Conservation (phyloP, 2,888 invertebrate genomes). For the Lepetodrilus schrolli region DNA sequence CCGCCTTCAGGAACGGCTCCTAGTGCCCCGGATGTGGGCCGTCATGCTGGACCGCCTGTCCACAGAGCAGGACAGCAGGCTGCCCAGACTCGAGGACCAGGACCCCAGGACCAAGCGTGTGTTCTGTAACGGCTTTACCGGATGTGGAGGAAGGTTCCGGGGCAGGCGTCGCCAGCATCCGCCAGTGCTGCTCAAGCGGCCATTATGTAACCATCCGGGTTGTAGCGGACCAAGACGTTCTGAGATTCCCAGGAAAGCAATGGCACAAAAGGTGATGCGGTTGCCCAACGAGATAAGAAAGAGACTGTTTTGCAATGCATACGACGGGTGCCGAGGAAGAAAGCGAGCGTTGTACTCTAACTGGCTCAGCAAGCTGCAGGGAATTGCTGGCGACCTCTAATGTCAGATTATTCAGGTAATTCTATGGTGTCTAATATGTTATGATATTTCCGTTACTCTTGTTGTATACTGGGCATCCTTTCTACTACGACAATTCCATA, state of each 20-base stretch:
- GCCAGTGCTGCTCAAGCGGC: slow-evolving; percentile 46
- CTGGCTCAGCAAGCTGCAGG: slow-evolving; percentile 36
- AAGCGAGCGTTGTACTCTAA: slow-evolving; percentile 39
- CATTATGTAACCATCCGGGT: slow-evolving; percentile 64
- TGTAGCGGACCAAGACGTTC: slow-evolving; percentile 48
- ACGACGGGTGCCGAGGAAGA: slow-evolving; percentile 42
- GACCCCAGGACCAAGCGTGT: slow-evolving; percentile 37
- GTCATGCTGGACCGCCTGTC: neutral
- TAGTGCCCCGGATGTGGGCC: neutral
- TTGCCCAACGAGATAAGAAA: slow-evolving; percentile 7
- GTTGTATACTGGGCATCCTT: too few relatives aligned
- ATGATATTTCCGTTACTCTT: too few relatives aligned
- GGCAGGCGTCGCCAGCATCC: slow-evolving; percentile 34
- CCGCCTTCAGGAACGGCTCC: neutral
- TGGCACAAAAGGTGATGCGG: neutral
- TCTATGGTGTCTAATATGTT: too few relatives aligned
- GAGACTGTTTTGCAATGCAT: slow-evolving; percentile 45
- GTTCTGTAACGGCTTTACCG: slow-evolving; percentile 49
- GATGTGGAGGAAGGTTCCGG: slow-evolving; percentile 43
- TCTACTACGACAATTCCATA: too few relatives aligned
- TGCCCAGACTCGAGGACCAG: neutral
- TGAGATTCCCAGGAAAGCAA: neutral
- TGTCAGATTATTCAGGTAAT: too few relatives aligned
- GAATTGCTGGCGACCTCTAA: slow-evolving; percentile 31
- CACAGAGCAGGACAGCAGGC: neutral